These are phyloP conservation scores for Desmophyllum pertusum DNA, from an alignment of 92 coral and sea anemone genomes.

Conservation along the genomic window DNA sequence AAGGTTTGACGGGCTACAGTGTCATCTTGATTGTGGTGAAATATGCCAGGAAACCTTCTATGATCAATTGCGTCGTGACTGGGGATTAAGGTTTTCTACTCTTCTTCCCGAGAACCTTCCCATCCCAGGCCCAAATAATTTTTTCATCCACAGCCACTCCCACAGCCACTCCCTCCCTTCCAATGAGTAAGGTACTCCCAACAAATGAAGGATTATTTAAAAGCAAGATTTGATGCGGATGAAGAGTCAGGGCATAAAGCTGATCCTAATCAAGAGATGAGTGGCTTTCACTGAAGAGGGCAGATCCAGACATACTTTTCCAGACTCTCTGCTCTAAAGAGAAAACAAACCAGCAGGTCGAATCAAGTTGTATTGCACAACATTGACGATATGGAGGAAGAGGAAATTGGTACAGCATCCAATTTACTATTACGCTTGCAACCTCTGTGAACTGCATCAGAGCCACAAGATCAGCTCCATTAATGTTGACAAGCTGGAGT, in stretches of 20 bases:
- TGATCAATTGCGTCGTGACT: slow-evolving; percentile 57
- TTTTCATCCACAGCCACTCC: too few relatives aligned
- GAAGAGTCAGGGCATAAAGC: slow-evolving; percentile 47
- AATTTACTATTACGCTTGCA: slow-evolving; percentile 28
- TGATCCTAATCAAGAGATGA: slow-evolving; percentile 37
- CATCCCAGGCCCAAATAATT: slow-evolving; percentile 1
- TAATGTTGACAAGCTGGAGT: slow-evolving; percentile 39
- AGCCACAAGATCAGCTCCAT: slow-evolving; percentile 13
- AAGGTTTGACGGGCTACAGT: slow-evolving; percentile 40
- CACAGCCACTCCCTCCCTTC: slow-evolving; percentile 4
- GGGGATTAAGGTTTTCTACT: slow-evolving; percentile 48
- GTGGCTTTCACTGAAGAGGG: slow-evolving; percentile 38
- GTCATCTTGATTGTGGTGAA: slow-evolving; percentile 46
- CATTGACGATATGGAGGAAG: slow-evolving; percentile 28
- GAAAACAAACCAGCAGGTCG: slow-evolving; percentile 28
- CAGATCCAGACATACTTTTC: slow-evolving; percentile 45
- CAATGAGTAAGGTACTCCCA: slow-evolving; percentile 46
- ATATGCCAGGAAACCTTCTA: slow-evolving; percentile 37
- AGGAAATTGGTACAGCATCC: slow-evolving; percentile 36
- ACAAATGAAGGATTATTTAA: slow-evolving; percentile 38
- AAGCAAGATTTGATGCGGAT: slow-evolving; percentile 44
- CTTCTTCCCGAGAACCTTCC: slow-evolving; percentile 37
- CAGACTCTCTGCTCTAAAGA: slow-evolving; percentile 29
- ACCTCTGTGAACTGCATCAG: slow-evolving; percentile 24
- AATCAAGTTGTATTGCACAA: neutral